Evolutionary conservation across 2,113 vertebrate species (phyloP).

Genomic region (Myotis brandtii): DNA sequence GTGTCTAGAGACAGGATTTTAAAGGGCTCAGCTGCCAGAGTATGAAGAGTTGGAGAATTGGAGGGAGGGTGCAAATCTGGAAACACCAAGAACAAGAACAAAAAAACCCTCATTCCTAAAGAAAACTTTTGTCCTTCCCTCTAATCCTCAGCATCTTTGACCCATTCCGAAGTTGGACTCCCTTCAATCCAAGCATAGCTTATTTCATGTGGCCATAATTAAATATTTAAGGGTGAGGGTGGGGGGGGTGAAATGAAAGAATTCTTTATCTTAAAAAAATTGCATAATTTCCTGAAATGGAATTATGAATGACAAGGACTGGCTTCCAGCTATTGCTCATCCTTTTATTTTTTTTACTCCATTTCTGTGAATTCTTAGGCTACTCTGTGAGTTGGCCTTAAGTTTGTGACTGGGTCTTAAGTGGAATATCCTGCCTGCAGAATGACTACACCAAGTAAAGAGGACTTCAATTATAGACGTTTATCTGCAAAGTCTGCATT

Average conservation of each 20-base stretch:
- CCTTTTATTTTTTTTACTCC: slow-evolving; percentile 54
- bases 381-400: slow-evolving; percentile 27
- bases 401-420: slow-evolving; percentile 3
- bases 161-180: slow-evolving; percentile 63
- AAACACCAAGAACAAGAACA: not conserved
- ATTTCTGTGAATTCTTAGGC: slow-evolving; percentile 23
- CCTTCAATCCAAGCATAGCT: slow-evolving; percentile 63
- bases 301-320: slow-evolving; percentile 46
- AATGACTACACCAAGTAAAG: slow-evolving; percentile 6
- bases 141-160: slow-evolving; percentile 67
- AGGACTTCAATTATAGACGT: not conserved
- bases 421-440: not conserved
- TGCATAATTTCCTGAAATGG: slow-evolving; percentile 52
- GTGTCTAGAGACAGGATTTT: not conserved
- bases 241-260: not conserved
- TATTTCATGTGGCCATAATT: slow-evolving; percentile 63
- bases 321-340: slow-evolving; percentile 30
- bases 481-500: not conserved
- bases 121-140: slow-evolving; percentile 30
- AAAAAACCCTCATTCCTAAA: slow-evolving; percentile 36
- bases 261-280: slow-evolving; percentile 61
- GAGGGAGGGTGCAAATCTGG: not conserved
- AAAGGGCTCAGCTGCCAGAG: not conserved
- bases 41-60: not conserved
- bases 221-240: not conserved